A percentile compares a stretch with the other conserved stretches of the same genome.
These are phyloP conservation scores for Natrix natrix DNA, from an alignment of 2,797 vertebrate species.

Conservation along the genomic window DNA sequence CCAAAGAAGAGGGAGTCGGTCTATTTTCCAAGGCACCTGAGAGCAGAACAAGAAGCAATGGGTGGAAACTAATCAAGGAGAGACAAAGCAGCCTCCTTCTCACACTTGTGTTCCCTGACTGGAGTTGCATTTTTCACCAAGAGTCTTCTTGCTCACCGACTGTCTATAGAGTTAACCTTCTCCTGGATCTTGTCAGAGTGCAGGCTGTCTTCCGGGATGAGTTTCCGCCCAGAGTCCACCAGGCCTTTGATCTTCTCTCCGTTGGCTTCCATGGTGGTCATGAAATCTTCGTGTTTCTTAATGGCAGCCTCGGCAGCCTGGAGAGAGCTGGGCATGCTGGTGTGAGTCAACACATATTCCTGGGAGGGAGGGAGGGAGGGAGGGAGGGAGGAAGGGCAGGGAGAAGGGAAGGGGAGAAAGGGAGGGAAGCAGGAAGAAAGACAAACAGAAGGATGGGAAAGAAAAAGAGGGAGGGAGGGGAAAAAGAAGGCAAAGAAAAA, in stretches of 20 bases:
- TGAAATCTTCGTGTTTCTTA: conserved; percentile 91
- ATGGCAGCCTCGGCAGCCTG: conserved; percentile 88
- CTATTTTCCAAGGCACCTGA: too few species aligned
- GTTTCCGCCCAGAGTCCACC: conserved; percentile 82
- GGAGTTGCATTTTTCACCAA: not conserved
- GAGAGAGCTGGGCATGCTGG: conserved; percentile 88
- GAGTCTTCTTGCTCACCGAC: conserved; percentile 72
- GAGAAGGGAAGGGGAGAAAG: too few species aligned
- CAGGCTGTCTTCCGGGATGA: conserved; percentile 82
- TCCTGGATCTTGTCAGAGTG: conserved; percentile 90
- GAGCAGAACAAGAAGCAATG: too few species aligned
- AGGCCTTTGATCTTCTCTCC: conserved; percentile 88
- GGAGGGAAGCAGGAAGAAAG: not conserved
- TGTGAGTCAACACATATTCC: conserved; percentile 92
- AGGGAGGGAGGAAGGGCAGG: not conserved
- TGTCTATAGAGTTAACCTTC: conserved; percentile 89
- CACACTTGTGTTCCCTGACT: not conserved
- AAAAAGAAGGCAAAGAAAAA: too few species aligned
- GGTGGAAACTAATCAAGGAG: too few species aligned
- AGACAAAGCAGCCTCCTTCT: not conserved
- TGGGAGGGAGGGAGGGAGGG: conserved; percentile 49
- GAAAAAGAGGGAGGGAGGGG: not conserved
- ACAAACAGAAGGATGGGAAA: too few species aligned
- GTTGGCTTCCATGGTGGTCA: conserved; percentile 90
- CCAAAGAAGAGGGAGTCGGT: too few species aligned